A percentile compares a stretch with the other conserved stretches of the same genome.
Conservation (phyloP, 1,140 invertebrate genomes). For the Aphelenchoides fujianensis region DNA sequence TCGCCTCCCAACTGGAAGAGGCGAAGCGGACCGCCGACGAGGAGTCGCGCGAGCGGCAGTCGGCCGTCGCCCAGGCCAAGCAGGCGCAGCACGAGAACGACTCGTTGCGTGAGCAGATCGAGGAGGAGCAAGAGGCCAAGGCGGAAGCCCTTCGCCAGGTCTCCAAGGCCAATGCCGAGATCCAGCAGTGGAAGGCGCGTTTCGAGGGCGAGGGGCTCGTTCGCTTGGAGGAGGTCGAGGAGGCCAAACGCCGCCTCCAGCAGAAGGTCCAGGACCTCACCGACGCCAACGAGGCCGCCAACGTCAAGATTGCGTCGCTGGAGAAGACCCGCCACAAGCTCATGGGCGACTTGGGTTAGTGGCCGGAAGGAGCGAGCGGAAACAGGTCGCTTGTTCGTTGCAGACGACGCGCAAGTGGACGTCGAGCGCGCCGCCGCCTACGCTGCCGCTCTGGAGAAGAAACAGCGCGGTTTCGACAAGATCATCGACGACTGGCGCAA, state of each 20-base stretch:
- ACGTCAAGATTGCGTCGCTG: conserved; percentile 88
- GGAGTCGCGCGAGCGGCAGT: conserved; percentile 68
- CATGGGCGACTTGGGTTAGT: conserved; percentile 89
- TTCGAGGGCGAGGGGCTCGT: conserved; percentile 94
- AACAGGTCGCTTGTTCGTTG: no score
- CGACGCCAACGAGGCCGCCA: conserved; percentile 92
- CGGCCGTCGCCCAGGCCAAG: conserved; percentile 64
- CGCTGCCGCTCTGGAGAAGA: conserved; percentile 82
- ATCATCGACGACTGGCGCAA: conserved; percentile 99
- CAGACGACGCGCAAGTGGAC: conserved; percentile 78
- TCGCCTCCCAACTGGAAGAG: conserved; percentile 91
- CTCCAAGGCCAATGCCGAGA: conserved; percentile 91
- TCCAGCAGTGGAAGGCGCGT: conserved; percentile 88
- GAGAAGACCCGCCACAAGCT: conserved; percentile 97
- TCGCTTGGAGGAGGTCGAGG: conserved; percentile 92
- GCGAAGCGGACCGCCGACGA: conserved; percentile 92
- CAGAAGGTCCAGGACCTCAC: conserved; percentile 92
- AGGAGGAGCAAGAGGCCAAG: conserved; percentile 80
- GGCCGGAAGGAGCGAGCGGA: no score
- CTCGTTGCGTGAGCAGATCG: conserved; percentile 86
- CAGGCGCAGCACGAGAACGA: conserved; percentile 97
- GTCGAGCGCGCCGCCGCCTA: conserved; percentile 74
- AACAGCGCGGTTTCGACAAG: conserved; percentile 99
- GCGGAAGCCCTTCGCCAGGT: conserved; percentile 80
- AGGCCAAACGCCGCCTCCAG: conserved; percentile 88